These are phyloP conservation scores for Salmo trutta DNA, from an alignment of 2,797 vertebrate species.

Conservation along the genomic window DNA sequence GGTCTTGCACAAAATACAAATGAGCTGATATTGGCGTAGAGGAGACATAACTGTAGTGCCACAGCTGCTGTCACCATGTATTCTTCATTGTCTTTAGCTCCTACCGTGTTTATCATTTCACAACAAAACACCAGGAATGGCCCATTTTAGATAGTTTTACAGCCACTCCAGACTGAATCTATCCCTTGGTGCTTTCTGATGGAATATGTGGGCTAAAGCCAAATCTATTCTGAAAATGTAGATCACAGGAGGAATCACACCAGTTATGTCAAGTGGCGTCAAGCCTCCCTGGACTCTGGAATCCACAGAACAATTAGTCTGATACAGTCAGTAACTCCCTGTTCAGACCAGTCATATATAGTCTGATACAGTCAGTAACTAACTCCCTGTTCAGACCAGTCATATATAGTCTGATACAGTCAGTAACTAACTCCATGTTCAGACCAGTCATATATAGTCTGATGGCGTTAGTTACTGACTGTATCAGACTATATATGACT, in stretches of 20 bases:
- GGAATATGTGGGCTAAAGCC: constrained; percentile 3
- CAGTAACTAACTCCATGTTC: too few relatives aligned
- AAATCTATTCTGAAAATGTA: constrained; percentile 53
- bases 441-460: too few relatives aligned
- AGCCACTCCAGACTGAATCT: constrained; percentile 3
- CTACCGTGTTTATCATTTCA: neutral
- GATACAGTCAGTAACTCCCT: constrained; percentile 23
- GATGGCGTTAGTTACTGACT: too few relatives aligned
- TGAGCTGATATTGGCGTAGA: neutral
- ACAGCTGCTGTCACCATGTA: neutral
- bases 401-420: too few relatives aligned
- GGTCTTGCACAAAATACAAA: neutral
- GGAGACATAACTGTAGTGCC: too few relatives aligned
- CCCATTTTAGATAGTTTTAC: neutral
- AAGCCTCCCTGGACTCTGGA: constrained; percentile 48
- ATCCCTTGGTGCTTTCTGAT: constrained; percentile 25
- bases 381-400: too few relatives aligned
- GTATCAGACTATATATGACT: too few relatives aligned
- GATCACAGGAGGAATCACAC: constrained; percentile 44
- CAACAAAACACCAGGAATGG: neutral
- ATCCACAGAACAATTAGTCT: constrained; percentile 71
- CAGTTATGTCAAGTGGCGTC: constrained; percentile 41
- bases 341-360: neutral
- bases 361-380: neutral
- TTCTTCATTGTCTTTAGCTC: neutral